Base-by-base conservation (phyloP, 2,797 vertebrate species). In the Cuniculus paca region DNA sequence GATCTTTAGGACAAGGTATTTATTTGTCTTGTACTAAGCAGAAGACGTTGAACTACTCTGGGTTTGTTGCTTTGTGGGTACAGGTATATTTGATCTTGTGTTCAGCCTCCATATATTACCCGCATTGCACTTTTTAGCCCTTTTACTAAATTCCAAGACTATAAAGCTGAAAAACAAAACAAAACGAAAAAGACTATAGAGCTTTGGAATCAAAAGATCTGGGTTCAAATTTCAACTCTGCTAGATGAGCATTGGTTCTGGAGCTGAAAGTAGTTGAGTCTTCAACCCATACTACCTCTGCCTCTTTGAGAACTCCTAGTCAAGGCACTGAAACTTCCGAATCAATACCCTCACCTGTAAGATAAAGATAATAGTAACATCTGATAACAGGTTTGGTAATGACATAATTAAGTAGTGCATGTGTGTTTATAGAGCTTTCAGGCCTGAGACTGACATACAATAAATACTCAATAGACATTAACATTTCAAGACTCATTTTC, bases 391-490 rank as follows among this genome's bases (percentile, higher is more conserved):
- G 34, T 95, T 2, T 74, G 13, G 7, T 60, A 95, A 92, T 56
- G 28, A 84, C 68, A 84, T 90, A 83, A 78, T 81, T 95, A 91
- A 93, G n/a, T 56, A 94, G 82, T 74, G 17, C 12, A 56, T 39
- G 16, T 81, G 26, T 60, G 39, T 16, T 85, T 88, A 70, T 1
- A 56, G 56, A 85, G 11, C 39, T 95, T 94, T 75, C 22, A 68
- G 91, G 34, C 81, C 34, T 88, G 39, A 91, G 52, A 17, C 34
- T 89, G 79, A 54, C 20, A 50, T 60, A 72, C 11, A 86, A 31
- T 84, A 95, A 97, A 50, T 87, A 28, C 6, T 94, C 36, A 89
- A 36, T 78, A 81, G 91, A 91, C 16, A 85, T 26, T 74, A 74
- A 83, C 28, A 74, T 92, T 95, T 86, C 92, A 82, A 88, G 50